phyloP scores from a whole-genome alignment of 2,888 invertebrate genomes.

The Stratiomys singularior region DNA sequence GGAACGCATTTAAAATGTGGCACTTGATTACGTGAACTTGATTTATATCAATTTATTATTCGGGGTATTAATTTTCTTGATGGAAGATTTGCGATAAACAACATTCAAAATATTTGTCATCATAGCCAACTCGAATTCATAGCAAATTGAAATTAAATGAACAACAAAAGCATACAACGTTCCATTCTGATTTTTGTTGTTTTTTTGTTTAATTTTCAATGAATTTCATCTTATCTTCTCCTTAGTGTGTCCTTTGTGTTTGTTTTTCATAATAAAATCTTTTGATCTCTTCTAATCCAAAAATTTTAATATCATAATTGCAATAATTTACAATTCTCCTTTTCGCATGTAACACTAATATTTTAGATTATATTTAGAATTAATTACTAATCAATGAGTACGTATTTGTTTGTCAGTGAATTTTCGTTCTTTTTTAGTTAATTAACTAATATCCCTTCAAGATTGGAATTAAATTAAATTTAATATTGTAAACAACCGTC shows the following conservation, averaged over 20 bases:
- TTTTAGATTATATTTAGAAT: constrained; percentile 17
- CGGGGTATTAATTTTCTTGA: too few species aligned
- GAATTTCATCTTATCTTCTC: not conserved
- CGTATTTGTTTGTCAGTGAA: constrained; percentile 28
- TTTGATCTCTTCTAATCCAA: not conserved
- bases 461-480: not conserved
- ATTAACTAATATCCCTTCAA: too few species aligned
- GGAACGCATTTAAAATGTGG: too few species aligned
- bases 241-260: too few species aligned
- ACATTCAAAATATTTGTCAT: too few species aligned
- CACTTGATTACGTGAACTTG: too few species aligned
- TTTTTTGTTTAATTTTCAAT: not conserved
- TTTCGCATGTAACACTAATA: not conserved
- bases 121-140: too few species aligned
- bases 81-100: too few species aligned
- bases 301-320: constrained; percentile 1
- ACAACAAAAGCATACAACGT: constrained; percentile 3
- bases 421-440: not conserved
- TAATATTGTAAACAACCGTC: not conserved
- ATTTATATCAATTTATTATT: too few species aligned
- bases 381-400: constrained; percentile 44
- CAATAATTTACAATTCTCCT: constrained; percentile 22
- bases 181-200: not conserved
- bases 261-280: not conserved
- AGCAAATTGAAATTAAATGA: not conserved